Evolutionary conservation across 2,888 invertebrate species (phyloP).

Genomic region (Parochlus steinenii): DNA sequence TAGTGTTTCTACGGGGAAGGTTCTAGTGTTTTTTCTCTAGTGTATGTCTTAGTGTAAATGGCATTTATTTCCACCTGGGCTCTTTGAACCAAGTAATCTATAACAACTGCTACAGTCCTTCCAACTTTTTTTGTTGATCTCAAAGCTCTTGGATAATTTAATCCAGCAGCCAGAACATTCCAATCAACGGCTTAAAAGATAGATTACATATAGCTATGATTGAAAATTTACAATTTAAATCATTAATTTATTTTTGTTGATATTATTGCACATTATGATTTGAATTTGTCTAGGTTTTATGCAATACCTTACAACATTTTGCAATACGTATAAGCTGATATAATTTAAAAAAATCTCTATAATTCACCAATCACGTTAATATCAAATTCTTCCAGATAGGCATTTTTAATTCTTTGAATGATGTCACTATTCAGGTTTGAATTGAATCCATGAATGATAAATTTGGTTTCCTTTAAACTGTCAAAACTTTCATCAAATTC

Average conservation of each 20-base stretch:
- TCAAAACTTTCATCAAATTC: constrained; percentile 5
- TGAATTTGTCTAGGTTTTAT: no score
- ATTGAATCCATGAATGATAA: constrained; percentile 18
- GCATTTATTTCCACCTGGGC: no score
- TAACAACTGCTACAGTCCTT: constrained; percentile 23
- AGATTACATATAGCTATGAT: no score
- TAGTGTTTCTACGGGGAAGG: no score
- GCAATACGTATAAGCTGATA: no score
- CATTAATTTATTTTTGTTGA: no score
- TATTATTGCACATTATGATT: no score
- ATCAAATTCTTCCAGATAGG: constrained; percentile 22
- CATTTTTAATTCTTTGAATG: constrained; percentile 26
- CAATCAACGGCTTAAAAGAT: constrained; percentile 27
- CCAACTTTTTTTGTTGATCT: constrained; percentile 27
- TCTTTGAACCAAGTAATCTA: constrained; percentile 13
- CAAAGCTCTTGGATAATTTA: constrained; percentile 26
- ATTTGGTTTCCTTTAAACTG: constrained; percentile 3
- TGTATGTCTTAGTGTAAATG: no score
- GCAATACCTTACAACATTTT: no score
- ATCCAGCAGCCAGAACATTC: constrained; percentile 26
- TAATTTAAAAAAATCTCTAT: constrained; percentile 2
- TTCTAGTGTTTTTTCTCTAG: no score
- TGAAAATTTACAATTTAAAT: no score
- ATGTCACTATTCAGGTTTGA: constrained; percentile 27
- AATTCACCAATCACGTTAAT: background rate